A percentile compares a stretch with the other conserved stretches of the same genome.
Evolutionary conservation across 2,797 vertebrate species (phyloP).

Genomic region (Eremophila alpestris): DNA sequence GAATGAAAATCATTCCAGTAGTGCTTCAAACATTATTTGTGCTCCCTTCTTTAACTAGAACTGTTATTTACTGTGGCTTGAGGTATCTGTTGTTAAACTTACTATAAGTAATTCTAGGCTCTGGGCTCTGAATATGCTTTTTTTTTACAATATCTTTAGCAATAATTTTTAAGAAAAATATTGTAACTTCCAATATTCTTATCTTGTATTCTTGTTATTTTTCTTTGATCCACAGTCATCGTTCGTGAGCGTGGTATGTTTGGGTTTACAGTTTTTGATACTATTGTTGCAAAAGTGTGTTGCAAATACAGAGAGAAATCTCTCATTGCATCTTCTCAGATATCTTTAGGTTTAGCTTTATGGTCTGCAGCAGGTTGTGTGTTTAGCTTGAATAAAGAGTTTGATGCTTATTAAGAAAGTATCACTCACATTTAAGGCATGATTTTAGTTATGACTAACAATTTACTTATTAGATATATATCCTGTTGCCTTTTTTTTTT

Average conservation of each 20-base stretch:
- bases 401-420: conserved; percentile 65
- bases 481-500: conserved; percentile 9
- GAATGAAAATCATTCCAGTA: conserved; percentile 12
- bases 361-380: conserved; percentile 70
- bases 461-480: conserved; percentile 59
- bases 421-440: conserved; percentile 69
- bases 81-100: conserved; percentile 17
- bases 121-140: conserved; percentile 2
- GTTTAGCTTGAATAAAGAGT: conserved; percentile 62
- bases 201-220: conserved; percentile 79
- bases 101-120: not conserved
- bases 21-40: conserved; percentile 82
- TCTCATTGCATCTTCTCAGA: conserved; percentile 61
- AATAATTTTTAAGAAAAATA: conserved; percentile 43
- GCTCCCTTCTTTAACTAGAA: conserved; percentile 73
- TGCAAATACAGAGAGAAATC: conserved; percentile 64
- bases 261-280: conserved; percentile 71
- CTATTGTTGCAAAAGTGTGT: conserved; percentile 59
- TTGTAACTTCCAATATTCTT: conserved; percentile 65
- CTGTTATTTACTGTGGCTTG: not conserved
- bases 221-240: conserved; percentile 91
- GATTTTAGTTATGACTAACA: conserved; percentile 61
- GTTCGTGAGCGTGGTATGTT: conserved; percentile 99
- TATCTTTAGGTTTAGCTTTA: conserved; percentile 62
- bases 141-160: conserved; percentile 33